These are phyloP conservation scores for Sinocyclocheilus rhinocerous DNA, from an alignment of 2,113 vertebrate genomes.

Conservation along the genomic window DNA sequence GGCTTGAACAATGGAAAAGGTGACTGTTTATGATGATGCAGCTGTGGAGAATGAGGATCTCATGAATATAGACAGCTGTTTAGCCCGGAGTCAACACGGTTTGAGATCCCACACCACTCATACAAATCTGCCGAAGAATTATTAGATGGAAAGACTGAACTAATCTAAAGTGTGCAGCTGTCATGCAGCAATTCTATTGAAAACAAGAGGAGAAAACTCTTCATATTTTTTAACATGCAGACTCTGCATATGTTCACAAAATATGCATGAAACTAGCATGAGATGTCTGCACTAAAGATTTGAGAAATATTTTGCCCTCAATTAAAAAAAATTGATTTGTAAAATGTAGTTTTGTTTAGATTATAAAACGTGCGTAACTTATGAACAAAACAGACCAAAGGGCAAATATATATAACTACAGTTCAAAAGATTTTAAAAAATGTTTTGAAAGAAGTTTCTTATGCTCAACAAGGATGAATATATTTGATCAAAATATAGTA, in stretches of 20 bases:
- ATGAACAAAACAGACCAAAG: not conserved
- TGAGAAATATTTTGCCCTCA: not conserved
- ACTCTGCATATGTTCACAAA: not conserved
- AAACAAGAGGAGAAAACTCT: conserved; percentile 6
- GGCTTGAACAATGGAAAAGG: conserved; percentile 52
- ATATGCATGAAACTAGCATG: not conserved
- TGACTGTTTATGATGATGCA: conserved; percentile 29
- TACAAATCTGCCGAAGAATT: conserved; percentile 37
- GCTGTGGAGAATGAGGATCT: conserved; percentile 46
- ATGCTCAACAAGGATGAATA: no score
- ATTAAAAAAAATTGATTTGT: not conserved
- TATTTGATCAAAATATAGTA: no score
- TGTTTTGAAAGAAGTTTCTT: no score
- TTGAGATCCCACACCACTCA: conserved; percentile 39
- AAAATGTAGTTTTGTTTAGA: not conserved
- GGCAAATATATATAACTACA: no score
- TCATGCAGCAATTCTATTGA: conserved; percentile 1
- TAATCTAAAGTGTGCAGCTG: conserved; percentile 23
- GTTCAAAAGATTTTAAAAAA: not conserved
- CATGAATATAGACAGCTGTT: conserved; percentile 64
- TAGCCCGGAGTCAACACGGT: conserved; percentile 52
- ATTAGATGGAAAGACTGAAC: conserved; percentile 37
- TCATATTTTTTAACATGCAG: not conserved
- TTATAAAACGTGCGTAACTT: not conserved
- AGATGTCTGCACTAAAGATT: not conserved